These are phyloP conservation scores for Lates calcarifer DNA, from an alignment of 2,113 vertebrate species.

Conservation along the genomic window DNA sequence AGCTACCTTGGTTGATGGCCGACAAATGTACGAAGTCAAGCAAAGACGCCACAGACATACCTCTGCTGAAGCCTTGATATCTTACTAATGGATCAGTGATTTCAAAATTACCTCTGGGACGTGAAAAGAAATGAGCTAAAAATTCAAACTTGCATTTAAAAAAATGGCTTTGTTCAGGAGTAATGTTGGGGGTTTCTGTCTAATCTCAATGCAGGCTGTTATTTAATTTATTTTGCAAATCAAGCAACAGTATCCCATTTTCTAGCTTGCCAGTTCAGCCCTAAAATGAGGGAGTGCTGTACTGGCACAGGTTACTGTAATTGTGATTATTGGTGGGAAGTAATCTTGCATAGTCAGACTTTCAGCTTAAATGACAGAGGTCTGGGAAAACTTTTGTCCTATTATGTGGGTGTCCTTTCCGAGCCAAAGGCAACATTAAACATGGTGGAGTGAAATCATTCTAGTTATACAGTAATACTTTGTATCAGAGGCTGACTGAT, in stretches of 20 bases:
- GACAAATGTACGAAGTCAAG: too few relatives aligned
- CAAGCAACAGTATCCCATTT: neutral
- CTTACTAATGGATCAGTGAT: too few relatives aligned
- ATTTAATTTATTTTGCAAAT: neutral
- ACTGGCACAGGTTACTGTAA: neutral
- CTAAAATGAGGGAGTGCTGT: neutral
- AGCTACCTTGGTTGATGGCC: too few relatives aligned
- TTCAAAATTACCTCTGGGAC: neutral
- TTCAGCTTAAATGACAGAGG: neutral
- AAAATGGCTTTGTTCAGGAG: neutral
- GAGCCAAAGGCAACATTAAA: neutral
- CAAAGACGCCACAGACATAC: neutral
- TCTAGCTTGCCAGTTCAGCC: neutral
- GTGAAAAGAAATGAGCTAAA: too few relatives aligned
- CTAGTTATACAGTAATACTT: too few relatives aligned
- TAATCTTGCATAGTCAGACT: neutral
- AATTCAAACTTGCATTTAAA: neutral
- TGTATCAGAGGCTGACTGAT: neutral
- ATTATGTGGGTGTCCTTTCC: neutral
- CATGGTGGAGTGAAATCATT: neutral
- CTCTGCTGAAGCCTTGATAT: neutral
- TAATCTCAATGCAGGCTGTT: neutral
- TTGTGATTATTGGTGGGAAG: conserved; percentile 4
- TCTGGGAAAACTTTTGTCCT: conserved; percentile 5
- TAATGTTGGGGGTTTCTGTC: neutral